phyloP scores from a whole-genome alignment of 2,888 invertebrate species.

The Habroteleia sp. region DNA sequence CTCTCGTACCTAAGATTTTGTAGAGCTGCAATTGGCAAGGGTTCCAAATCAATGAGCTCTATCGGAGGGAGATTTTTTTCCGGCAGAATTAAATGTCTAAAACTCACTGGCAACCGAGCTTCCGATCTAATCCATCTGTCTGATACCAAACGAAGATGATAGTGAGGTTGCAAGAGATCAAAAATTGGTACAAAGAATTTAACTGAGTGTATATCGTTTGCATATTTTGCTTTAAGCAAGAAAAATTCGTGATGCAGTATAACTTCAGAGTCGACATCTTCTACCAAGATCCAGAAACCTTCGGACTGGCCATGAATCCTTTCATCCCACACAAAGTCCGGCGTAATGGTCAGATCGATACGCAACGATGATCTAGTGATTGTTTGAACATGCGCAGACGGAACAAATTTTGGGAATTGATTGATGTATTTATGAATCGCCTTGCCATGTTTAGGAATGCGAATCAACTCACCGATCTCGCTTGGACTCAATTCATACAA shows the following conservation, averaged over 20 bases:
- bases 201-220: conserved; percentile 95
- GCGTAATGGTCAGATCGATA: conserved; percentile 97
- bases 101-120: conserved; percentile 97
- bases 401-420: conserved; percentile 97
- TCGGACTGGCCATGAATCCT: conserved; percentile 92
- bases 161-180: conserved; percentile 98
- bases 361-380: conserved; percentile 95
- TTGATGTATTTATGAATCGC: conserved; percentile 97
- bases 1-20: conserved; percentile 92
- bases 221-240: conserved; percentile 96
- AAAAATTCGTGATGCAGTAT: conserved; percentile 95
- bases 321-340: conserved; percentile 99
- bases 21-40: conserved; percentile 95
- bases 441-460: conserved; percentile 95
- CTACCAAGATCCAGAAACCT: conserved; percentile 93
- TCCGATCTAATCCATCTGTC: conserved; percentile 97
- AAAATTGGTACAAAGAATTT: conserved; percentile 99
- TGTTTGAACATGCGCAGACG: conserved; percentile 98
- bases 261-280: conserved; percentile 93
- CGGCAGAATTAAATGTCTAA: conserved; percentile 97
- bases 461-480: conserved; percentile 96
- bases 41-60: conserved; percentile 97
- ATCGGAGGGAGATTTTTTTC: conserved; percentile 85
- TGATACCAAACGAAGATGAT: conserved; percentile 94
- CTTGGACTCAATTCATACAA: conserved; percentile 98